Evolutionary conservation across 30 jellyfish, hydroid and myxozoan genomes (phyloP).

Genomic region (Nemopilema nomurai): DNA sequence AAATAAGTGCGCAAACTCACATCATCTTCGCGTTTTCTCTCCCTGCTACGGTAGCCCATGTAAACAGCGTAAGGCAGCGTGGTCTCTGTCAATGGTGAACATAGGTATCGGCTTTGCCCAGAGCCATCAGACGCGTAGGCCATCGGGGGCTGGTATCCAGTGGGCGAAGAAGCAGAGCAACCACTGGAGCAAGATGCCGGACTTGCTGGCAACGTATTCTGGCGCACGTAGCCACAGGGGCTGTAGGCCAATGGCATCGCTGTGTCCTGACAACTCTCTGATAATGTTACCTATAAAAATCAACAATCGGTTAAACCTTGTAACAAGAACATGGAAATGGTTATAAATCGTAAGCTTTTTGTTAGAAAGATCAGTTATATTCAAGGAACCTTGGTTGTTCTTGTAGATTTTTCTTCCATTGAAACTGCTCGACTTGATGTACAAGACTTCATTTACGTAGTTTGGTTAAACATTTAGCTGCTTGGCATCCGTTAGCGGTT

Average conservation of each 20-base stretch:
- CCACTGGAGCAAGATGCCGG: conserved; percentile 70
- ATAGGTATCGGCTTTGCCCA: conserved; percentile 9
- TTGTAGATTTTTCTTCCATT: conserved; percentile 22
- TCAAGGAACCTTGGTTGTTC: background rate
- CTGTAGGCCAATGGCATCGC: conserved; percentile 49
- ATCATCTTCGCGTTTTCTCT: conserved; percentile 48
- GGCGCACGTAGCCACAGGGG: conserved; percentile 65
- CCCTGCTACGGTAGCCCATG: conserved; percentile 65
- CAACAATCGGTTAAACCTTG: background rate
- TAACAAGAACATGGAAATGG: background rate
- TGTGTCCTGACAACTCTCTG: conserved; percentile 42
- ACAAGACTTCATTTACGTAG: conserved; percentile 11
- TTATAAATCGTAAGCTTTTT: background rate
- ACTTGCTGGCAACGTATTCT: conserved; percentile 25
- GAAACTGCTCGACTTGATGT: background rate
- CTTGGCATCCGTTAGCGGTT: conserved; percentile 60
- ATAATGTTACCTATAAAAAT: conserved; percentile 15
- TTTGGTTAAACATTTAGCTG: conserved; percentile 7
- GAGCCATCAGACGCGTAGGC: conserved; percentile 11
- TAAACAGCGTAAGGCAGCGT: conserved; percentile 37
- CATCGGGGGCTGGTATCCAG: conserved; percentile 57
- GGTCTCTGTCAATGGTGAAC: conserved; percentile 6
- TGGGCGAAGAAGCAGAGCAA: conserved; percentile 61
- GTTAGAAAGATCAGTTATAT: background rate
- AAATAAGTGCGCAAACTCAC: background rate